phyloP scores from a whole-genome alignment of 2,888 invertebrate genomes.

The Mantis religiosa region DNA sequence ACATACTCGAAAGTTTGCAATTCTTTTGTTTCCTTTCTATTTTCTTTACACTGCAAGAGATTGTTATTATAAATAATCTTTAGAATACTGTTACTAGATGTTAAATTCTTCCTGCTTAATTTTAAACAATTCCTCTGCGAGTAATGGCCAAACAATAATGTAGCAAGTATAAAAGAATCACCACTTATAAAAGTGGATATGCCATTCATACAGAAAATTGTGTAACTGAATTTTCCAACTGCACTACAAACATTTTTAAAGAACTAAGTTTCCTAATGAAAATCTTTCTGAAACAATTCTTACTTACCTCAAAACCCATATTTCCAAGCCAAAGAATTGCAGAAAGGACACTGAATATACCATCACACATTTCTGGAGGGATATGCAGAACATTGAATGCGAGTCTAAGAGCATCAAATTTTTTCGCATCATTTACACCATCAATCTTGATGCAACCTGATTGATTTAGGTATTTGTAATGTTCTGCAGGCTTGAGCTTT shows the following conservation, averaged over 20 bases:
- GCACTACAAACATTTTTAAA: not conserved
- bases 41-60: no score
- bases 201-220: not conserved
- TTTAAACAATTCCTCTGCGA: no score
- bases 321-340: slow-evolving; percentile 91
- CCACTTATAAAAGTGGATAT: no score
- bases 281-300: no score
- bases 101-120: no score
- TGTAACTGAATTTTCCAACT: not conserved
- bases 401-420: slow-evolving; percentile 78
- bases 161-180: no score
- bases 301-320: slow-evolving; percentile 65
- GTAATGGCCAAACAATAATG: no score
- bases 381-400: slow-evolving; percentile 88
- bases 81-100: no score
- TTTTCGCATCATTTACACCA: slow-evolving; percentile 60
- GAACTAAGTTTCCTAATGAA: not conserved
- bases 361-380: slow-evolving; percentile 79
- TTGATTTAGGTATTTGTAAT: slow-evolving; percentile 79
- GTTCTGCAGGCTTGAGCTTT: slow-evolving; percentile 67
- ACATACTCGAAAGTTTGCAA: no score
- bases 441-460: slow-evolving; percentile 68
- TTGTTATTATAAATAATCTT: no score
- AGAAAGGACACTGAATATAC: slow-evolving; percentile 81
- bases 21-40: no score